Evolutionary conservation across 2,888 invertebrate species (phyloP).

Genomic region (Melitaea athalia): DNA sequence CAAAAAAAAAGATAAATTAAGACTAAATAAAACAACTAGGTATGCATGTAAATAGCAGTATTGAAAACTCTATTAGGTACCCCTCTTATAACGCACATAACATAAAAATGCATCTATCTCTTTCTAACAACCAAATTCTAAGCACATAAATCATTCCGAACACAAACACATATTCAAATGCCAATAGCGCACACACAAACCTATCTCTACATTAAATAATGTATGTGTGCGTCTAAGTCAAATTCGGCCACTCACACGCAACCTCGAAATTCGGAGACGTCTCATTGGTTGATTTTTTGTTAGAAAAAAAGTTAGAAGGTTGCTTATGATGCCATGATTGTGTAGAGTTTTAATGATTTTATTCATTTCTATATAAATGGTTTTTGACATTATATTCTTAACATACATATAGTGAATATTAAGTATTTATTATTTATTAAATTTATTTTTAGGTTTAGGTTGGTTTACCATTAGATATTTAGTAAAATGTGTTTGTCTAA

Average conservation of each 20-base stretch:
- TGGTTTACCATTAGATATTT: background rate
- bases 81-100: constrained; percentile 11
- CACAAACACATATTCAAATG: constrained; percentile 54
- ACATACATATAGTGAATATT: background rate
- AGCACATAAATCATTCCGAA: constrained; percentile 55
- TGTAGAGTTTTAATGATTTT: background rate
- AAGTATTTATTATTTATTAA: background rate
- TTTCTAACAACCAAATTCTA: constrained; percentile 52
- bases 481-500: constrained; percentile 26
- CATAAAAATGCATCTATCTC: constrained; percentile 17
- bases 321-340: constrained; percentile 1
- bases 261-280: constrained; percentile 33
- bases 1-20: too few relatives aligned
- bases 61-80: constrained; percentile 1
- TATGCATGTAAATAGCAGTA: too few relatives aligned
- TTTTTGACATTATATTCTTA: background rate
- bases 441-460: background rate
- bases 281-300: constrained; percentile 31
- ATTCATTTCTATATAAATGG: background rate
- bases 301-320: constrained; percentile 26
- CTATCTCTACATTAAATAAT: constrained; percentile 24
- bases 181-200: constrained; percentile 59
- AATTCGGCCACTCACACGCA: constrained; percentile 67
- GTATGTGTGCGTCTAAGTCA: constrained; percentile 67
- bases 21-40: too few relatives aligned